Base-by-base conservation (phyloP, 2,888 invertebrate genomes). In the Cephus sareptanus region DNA sequence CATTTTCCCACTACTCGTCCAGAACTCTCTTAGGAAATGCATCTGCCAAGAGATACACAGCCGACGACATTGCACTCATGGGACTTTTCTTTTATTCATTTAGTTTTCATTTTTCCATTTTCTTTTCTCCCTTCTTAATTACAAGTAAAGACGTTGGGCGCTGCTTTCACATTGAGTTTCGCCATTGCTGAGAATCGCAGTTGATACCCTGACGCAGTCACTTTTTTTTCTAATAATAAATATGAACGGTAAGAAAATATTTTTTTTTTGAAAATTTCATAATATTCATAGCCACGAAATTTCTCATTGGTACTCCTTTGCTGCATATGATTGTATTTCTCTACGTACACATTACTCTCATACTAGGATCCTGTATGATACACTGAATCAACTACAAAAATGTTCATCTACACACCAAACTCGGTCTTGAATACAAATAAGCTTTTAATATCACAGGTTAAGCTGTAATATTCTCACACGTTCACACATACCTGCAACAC, bases 161-260 rank as follows among this genome's bases (percentile, higher is more conserved):
- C 89, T 87, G 89, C 90, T 90, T 90, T 90, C 90, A 89, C 90
- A 86, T 87, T 83, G 86, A 85, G 85, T 89, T 90, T 88, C 89
- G 86, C 87, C 88, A 86, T 82, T 81, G 56, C 23, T 56, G 56
- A 56, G 56, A 56, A 56, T 56, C 56, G 23, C 23, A 56, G 56
- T 56, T 56, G 23, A 2, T 56, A 56, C 23, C 23, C 56, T 9
- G 56, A 2, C 15, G 6, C 40, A 40, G 40, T 23, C 15, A 40
- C 23, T 9, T 56, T 23, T 40, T 56, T 56, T 56, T 40, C 15
- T 23, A 15, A 23, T 23, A 56, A 56, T 23, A 56, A 56, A 56
- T 23, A 23, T 56, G 56, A 23, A 23, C 23, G 2, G 23, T 6
- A 23, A 56, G 23, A 56, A 40, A 15, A 15, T 15, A 23, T 56